phyloP scores from a whole-genome alignment of 64 coral and sea anemone species.

The Trachythela sp. region DNA sequence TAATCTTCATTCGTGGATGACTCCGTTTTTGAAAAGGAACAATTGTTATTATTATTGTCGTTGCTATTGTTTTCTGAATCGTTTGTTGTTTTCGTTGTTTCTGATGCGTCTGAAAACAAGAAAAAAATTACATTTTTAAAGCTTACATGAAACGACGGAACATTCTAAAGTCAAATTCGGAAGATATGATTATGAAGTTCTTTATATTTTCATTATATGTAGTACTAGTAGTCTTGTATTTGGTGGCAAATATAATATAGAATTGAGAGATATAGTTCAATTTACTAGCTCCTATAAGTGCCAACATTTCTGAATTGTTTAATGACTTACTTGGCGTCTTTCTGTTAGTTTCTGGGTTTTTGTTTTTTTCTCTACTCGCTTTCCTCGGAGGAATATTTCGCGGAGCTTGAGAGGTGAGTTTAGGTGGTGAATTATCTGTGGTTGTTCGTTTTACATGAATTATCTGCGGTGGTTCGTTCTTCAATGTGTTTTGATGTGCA shows the following conservation, averaged over 20 bases:
- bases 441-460: background rate
- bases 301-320: too few species aligned
- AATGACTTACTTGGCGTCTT: background rate
- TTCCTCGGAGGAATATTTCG: background rate
- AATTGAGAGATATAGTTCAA: too few species aligned
- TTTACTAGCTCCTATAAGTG: too few species aligned
- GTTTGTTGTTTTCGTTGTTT: background rate
- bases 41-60: background rate
- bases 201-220: too few species aligned
- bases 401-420: background rate
- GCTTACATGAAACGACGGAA: too few species aligned
- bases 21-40: background rate
- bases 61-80: background rate
- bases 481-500: background rate
- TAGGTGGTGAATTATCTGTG: background rate
- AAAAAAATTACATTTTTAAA: background rate
- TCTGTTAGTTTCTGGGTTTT: background rate
- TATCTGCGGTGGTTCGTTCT: background rate
- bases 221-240: too few species aligned
- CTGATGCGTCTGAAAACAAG: background rate
- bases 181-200: too few species aligned
- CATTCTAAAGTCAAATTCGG: too few species aligned
- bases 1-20: constrained; percentile 1
- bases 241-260: too few species aligned
- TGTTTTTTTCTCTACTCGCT: background rate